Evolutionary conservation across 2,888 invertebrate species (phyloP).

Genomic region (Acrobasis repandana): DNA sequence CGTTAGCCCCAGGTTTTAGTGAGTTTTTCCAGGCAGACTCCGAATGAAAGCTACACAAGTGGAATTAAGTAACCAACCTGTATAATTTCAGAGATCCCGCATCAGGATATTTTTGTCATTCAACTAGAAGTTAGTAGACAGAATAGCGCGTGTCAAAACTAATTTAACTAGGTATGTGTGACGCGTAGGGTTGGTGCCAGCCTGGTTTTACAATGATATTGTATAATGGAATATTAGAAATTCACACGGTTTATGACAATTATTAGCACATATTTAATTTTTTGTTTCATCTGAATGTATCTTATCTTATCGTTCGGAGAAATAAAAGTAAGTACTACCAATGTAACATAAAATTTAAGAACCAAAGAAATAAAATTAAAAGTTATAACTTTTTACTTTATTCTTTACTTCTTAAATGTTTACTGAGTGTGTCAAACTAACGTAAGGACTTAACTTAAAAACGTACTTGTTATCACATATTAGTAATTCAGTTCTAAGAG

Average conservation of each 20-base stretch:
- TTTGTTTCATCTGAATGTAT: no score
- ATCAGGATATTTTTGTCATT: constrained; percentile 16
- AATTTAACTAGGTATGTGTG: constrained; percentile 27
- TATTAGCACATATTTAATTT: background rate
- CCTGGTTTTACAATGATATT: background rate
- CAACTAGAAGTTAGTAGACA: constrained; percentile 13
- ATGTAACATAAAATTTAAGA: no score
- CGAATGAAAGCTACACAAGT: background rate
- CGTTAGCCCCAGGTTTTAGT: background rate
- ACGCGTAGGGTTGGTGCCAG: constrained; percentile 12
- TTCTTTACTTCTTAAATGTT: no score
- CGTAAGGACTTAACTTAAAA: no score
- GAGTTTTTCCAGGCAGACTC: background rate
- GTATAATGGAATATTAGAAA: background rate
- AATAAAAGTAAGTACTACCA: no score
- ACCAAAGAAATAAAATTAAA: no score
- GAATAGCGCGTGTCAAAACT: constrained; percentile 27
- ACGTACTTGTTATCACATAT: no score
- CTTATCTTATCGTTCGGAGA: no score
- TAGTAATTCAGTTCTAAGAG: no score
- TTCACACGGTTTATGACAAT: no score
- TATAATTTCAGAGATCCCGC: background rate
- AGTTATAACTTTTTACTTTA: no score
- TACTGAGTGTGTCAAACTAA: no score
- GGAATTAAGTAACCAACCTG: constrained; percentile 1